These are phyloP conservation scores for Nemopilema nomurai DNA, from an alignment of 30 jellyfish, hydroid and myxozoan species.

Conservation along the genomic window DNA sequence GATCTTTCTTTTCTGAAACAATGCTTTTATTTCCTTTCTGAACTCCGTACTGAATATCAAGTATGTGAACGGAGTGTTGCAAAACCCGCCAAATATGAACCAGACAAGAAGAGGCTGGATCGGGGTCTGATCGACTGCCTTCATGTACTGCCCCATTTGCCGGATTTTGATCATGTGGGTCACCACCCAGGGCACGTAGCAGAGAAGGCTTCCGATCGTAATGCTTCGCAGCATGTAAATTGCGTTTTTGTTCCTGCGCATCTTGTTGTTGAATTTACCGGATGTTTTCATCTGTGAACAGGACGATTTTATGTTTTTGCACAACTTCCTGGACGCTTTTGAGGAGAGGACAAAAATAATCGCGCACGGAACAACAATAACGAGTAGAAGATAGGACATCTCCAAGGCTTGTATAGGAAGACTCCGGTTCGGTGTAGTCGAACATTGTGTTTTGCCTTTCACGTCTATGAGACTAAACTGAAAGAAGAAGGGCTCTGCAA, in stretches of 20 bases:
- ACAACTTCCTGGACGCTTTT: conserved; percentile 21
- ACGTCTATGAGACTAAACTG: neutral
- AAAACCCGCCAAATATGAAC: conserved; percentile 52
- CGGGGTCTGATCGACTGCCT: neutral
- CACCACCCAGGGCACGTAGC: conserved; percentile 60
- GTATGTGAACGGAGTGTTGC: conserved; percentile 61
- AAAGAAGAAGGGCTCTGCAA: conserved; percentile 4
- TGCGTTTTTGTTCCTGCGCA: conserved; percentile 57
- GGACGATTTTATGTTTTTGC: conserved; percentile 23
- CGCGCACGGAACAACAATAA: conserved; percentile 27
- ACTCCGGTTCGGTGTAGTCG: conserved; percentile 5
- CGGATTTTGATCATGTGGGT: conserved; percentile 1
- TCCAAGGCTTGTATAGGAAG: neutral
- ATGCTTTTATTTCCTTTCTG: conserved; percentile 35
- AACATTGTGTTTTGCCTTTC: conserved; percentile 4
- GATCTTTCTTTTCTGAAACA: conserved; percentile 1
- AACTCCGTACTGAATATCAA: conserved; percentile 54
- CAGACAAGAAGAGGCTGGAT: conserved; percentile 26
- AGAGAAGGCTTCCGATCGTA: conserved; percentile 29
- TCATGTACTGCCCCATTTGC: neutral
- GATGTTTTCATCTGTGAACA: conserved; percentile 21
- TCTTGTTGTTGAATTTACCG: conserved; percentile 40
- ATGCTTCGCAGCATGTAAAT: conserved; percentile 53
- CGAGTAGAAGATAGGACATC: neutral
- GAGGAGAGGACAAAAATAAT: conserved; percentile 12